Evolutionary conservation across 2,888 invertebrate species (phyloP), one percentile per base, ranked within the genome.

Genomic region (Isotomurus palustris): DNA sequence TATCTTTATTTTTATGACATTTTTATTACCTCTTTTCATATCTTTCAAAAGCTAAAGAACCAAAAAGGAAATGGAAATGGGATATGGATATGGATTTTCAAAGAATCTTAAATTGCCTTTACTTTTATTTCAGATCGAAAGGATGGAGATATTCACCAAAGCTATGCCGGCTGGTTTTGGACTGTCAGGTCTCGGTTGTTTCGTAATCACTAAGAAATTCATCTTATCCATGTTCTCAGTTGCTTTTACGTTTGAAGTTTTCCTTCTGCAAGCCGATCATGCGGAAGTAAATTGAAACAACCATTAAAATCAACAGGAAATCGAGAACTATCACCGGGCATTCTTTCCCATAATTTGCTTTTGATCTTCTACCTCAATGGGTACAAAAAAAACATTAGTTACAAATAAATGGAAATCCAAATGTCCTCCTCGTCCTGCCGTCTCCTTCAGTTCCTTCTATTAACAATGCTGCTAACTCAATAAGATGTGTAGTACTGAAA

Each of bases 231-330:
- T 58, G 10, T 36, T 62, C 36, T 62, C 45, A 24, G 55, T 62
- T 19, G 62, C 62, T 28, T 58, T 58, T 29, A 58, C 53, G 4
- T 62, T 62, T 52, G 52, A 62, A 28, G 44, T 62, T 17, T 55
- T 62, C 45, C 32, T 58, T 3, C 25, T 62, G 6, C 43, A 43
- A 43, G 43, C 24, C 6, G 43, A 43, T 43, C 43, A 43, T 12
- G 43, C 43, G 43, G 21, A 43, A 14, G 38, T 10, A 32, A 32
- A n/a, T n/a, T n/a, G n/a, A n/a, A n/a, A n/a, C n/a, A n/a, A n/a
- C n/a, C n/a, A n/a, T n/a, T n/a, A n/a, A n/a, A n/a, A n/a, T n/a
- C n/a, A n/a, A n/a, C n/a, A n/a, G n/a, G n/a, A n/a, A n/a, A n/a
- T n/a, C n/a, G n/a, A n/a, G n/a, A n/a, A n/a, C n/a, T n/a, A n/a